Conservation (phyloP, 2,797 vertebrate genomes). For the Apogon hyalosoma region DNA sequence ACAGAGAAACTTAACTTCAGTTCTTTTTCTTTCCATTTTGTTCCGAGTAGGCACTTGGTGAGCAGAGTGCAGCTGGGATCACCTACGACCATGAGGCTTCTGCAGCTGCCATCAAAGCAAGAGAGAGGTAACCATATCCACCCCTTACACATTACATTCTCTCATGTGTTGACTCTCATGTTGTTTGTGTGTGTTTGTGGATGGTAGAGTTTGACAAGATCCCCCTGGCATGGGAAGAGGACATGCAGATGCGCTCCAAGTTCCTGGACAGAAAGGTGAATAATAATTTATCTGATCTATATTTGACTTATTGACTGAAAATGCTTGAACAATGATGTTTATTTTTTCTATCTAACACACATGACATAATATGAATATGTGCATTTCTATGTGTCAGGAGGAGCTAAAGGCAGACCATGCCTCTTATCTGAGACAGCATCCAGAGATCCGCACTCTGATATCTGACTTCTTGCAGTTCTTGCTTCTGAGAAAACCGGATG, state of each 20-base stretch:
- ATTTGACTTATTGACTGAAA: not conserved
- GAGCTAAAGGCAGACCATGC: conserved; percentile 85
- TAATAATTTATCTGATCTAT: not conserved
- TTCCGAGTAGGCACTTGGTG: conserved; percentile 84
- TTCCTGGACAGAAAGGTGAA: conserved; percentile 92
- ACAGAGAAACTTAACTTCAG: too few relatives aligned
- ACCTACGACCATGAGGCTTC: conserved; percentile 81
- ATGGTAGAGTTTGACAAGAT: conserved; percentile 82
- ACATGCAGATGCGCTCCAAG: conserved; percentile 86
- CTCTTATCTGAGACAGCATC: conserved; percentile 87
- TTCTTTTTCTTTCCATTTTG: not conserved
- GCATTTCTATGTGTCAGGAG: conserved; percentile 79
- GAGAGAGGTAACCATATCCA: conserved; percentile 78
- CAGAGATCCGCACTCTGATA: conserved; percentile 86
- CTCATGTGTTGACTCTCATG: not conserved
- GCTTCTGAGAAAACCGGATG: conserved; percentile 86
- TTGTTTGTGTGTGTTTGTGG: conserved; percentile 11
- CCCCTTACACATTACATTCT: not conserved
- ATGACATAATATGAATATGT: not conserved
- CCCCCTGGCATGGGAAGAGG: conserved; percentile 89
- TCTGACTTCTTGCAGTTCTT: conserved; percentile 93
- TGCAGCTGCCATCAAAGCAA: conserved; percentile 78
- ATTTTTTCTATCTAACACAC: not conserved
- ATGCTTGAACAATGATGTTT: not conserved
- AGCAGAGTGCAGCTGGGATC: conserved; percentile 89